phyloP scores from a whole-genome alignment of 1,140 invertebrate species.

The Drosophila eugracilis region DNA sequence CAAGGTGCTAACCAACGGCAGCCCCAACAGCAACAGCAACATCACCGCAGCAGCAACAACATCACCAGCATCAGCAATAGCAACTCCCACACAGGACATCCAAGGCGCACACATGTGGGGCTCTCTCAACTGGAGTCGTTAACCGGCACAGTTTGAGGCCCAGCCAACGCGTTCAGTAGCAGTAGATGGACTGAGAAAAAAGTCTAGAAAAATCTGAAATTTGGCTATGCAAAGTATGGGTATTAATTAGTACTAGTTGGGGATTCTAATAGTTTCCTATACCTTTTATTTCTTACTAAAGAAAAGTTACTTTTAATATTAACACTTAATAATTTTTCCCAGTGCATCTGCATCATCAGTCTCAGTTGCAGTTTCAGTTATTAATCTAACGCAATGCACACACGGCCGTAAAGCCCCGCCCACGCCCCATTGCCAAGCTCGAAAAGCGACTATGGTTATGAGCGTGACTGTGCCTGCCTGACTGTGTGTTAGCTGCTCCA shows the following conservation, averaged over 20 bases:
- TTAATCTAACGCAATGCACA: constrained; percentile 76
- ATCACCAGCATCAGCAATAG: constrained; percentile 57
- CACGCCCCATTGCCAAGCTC: constrained; percentile 22
- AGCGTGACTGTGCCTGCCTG: constrained; percentile 30
- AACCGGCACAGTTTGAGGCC: constrained; percentile 59
- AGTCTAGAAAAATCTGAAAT: neutral
- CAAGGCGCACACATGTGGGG: constrained; percentile 15
- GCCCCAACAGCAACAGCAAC: constrained; percentile 57
- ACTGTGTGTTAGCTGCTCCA: constrained; percentile 25
- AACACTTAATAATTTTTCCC: neutral
- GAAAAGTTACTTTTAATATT: neutral
- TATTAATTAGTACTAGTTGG: no score
- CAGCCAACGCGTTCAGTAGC: constrained; percentile 55
- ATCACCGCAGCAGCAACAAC: constrained; percentile 29
- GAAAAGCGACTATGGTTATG: constrained; percentile 47
- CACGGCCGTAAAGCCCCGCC: constrained; percentile 5
- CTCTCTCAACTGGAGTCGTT: constrained; percentile 63
- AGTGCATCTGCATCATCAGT: constrained; percentile 11
- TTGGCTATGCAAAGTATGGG: no score
- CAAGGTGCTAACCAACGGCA: constrained; percentile 69
- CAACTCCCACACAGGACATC: constrained; percentile 64
- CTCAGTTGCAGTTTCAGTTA: constrained; percentile 52
- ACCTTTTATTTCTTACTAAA: no score
- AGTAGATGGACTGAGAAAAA: constrained; percentile 6
- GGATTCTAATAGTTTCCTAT: no score